phyloP scores from a whole-genome alignment of 2,113 vertebrate species.

The Himantopus leucocephalus region DNA sequence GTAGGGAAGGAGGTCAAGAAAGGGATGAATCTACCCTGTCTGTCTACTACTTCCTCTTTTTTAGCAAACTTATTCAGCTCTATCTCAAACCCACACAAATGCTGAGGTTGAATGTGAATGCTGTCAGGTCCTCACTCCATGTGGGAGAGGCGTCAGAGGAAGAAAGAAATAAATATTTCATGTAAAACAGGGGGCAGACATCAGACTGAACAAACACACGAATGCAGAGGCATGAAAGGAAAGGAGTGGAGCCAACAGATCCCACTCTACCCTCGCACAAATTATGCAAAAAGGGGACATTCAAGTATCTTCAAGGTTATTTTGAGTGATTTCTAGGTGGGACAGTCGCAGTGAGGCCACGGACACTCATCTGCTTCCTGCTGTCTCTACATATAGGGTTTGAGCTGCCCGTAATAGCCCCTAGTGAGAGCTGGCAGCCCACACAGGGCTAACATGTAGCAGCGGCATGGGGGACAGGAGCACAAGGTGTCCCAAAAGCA shows the following conservation, averaged over 20 bases:
- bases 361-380: background rate
- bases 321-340: background rate
- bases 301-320: background rate
- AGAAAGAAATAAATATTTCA: background rate
- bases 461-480: background rate
- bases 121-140: fast-evolving
- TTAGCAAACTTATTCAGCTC: background rate
- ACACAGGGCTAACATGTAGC: no score
- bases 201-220: background rate
- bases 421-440: background rate
- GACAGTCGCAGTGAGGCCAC: background rate
- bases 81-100: background rate
- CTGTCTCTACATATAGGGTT: background rate
- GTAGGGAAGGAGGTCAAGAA: background rate
- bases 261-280: background rate
- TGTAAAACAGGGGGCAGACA: background rate
- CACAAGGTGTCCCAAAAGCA: background rate
- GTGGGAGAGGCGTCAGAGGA: background rate
- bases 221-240: background rate
- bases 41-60: background rate
- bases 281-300: background rate
- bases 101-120: background rate
- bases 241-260: background rate
- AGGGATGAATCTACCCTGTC: background rate
- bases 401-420: background rate